These are phyloP conservation scores for Drosophila emarginata DNA, from an alignment of 2,888 invertebrate species.

Conservation along the genomic window DNA sequence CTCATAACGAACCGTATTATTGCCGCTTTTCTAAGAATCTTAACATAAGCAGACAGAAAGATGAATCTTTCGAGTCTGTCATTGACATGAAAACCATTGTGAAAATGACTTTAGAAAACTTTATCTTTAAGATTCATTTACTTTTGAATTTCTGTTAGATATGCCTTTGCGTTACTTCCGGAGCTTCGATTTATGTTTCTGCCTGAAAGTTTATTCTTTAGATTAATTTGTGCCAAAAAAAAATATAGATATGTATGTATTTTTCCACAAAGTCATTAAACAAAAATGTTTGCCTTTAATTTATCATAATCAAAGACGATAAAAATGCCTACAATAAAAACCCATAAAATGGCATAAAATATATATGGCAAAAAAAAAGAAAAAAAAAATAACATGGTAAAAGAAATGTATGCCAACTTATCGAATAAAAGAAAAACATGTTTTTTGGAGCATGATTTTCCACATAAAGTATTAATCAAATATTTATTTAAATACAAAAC, in stretches of 20 bases:
- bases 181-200: not conserved
- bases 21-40: too few species aligned
- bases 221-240: not conserved
- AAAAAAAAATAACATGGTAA: constrained; percentile 21
- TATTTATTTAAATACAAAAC: constrained; percentile 68
- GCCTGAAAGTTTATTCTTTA: not conserved
- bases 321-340: constrained; percentile 63
- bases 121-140: too few species aligned
- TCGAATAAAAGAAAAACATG: constrained; percentile 27
- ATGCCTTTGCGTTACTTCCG: not conserved
- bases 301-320: constrained; percentile 61
- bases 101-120: too few species aligned
- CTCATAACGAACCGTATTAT: too few species aligned
- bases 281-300: constrained; percentile 35
- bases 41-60: too few species aligned
- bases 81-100: too few species aligned
- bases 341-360: constrained; percentile 57
- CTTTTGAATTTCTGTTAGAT: too few species aligned
- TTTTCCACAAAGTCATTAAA: not conserved
- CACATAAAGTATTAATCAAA: constrained; percentile 67
- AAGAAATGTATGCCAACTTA: constrained; percentile 51
- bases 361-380: constrained; percentile 14
- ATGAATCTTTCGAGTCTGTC: too few species aligned
- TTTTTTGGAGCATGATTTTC: constrained; percentile 21
- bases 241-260: not conserved